Conservation (phyloP, 2,797 vertebrate species). For the Kryptopterus vitreolus region DNA sequence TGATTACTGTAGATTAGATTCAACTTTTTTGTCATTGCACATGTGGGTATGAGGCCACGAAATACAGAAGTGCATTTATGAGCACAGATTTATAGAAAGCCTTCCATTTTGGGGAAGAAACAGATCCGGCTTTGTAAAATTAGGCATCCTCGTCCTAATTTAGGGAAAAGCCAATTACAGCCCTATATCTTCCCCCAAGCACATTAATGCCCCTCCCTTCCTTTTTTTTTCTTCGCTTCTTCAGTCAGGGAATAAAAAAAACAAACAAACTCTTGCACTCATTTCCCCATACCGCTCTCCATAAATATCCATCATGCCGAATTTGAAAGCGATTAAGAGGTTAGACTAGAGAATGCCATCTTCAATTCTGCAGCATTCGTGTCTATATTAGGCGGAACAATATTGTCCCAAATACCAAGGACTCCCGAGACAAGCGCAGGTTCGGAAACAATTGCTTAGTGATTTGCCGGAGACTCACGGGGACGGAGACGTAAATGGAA, state of each 20-base stretch:
- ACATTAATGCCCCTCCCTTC: neutral
- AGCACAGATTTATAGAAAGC: no score
- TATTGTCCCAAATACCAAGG: conserved; percentile 5
- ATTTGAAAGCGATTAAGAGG: conserved; percentile 4
- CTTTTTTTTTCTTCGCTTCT: neutral
- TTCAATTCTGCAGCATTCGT: conserved; percentile 21
- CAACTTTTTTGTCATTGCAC: no score
- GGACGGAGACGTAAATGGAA: conserved; percentile 11
- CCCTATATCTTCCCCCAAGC: no score
- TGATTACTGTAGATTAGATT: no score
- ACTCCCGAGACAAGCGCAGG: conserved; percentile 2
- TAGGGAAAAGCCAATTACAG: no score
- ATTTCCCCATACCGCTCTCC: neutral
- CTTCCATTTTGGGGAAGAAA: no score
- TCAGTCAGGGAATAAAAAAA: no score
- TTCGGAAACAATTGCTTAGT: conserved; percentile 11
- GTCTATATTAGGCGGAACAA: conserved; percentile 12
- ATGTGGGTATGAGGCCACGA: no score
- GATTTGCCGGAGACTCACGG: conserved; percentile 1
- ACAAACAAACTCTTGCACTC: no score
- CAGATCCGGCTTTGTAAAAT: no score
- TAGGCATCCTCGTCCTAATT: no score
- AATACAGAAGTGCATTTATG: no score
- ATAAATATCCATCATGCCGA: neutral
- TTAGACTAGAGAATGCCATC: conserved; percentile 13